Conservation (phyloP, 2,113 vertebrate species). For the Micromys minutus region DNA sequence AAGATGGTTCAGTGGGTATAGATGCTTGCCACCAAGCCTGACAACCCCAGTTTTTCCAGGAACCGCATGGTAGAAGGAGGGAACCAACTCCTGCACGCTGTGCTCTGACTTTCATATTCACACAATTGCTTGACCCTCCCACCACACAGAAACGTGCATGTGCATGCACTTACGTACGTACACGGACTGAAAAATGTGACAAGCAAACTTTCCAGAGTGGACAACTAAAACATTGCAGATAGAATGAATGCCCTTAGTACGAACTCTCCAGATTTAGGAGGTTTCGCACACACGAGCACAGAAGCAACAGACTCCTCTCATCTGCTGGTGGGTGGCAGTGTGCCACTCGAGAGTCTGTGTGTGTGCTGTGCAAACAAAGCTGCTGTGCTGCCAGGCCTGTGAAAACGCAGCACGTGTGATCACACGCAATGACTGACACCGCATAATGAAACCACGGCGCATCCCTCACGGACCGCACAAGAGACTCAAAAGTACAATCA, state of each 20-base stretch:
- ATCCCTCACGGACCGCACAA: not conserved
- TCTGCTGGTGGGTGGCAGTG: not conserved
- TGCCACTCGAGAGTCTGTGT: not conserved
- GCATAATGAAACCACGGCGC: not conserved
- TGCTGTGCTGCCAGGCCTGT: not conserved
- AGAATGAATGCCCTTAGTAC: too few relatives aligned
- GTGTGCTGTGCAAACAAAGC: not conserved
- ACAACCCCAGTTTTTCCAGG: not conserved
- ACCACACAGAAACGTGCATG: not conserved
- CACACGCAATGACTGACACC: not conserved
- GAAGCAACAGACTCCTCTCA: not conserved
- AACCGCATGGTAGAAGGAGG: not conserved
- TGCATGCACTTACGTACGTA: not conserved
- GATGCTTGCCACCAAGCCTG: not conserved
- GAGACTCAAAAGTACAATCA: too few relatives aligned
- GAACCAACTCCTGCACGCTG: not conserved
- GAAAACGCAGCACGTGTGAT: not conserved
- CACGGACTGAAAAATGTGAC: too few relatives aligned
- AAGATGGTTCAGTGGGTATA: not conserved
- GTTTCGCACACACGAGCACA: not conserved
- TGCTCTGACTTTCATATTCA: not conserved
- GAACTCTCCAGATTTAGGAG: not conserved
- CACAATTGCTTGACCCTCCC: not conserved
- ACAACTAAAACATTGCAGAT: not conserved
- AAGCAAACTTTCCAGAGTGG: not conserved